Percentiles rank a stretch among this genome's conserved stretches.
These are phyloP conservation scores for Cirrhinus mrigala DNA, from an alignment of 2,797 vertebrate genomes.

Conservation along the genomic window DNA sequence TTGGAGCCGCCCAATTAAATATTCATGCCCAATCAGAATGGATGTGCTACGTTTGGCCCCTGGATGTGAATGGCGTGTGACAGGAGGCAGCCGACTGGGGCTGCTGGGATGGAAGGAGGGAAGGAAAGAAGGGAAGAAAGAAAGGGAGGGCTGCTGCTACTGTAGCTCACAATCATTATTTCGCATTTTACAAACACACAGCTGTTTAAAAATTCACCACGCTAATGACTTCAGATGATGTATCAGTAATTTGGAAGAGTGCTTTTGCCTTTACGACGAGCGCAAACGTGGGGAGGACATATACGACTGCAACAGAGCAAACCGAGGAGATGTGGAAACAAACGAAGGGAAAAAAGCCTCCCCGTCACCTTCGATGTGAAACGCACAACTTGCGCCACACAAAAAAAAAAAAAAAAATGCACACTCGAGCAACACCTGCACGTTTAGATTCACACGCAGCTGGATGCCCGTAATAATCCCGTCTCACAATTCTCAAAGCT, in stretches of 20 bases:
- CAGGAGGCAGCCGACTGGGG: slow-evolving; percentile 42
- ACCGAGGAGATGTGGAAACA: neutral
- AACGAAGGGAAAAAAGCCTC: neutral
- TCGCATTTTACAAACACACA: slow-evolving; percentile 82
- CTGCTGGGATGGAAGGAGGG: slow-evolving; percentile 20
- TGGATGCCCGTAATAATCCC: slow-evolving; percentile 86
- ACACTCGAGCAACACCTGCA: slow-evolving; percentile 26
- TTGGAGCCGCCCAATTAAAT: slow-evolving; percentile 75
- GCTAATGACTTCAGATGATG: slow-evolving; percentile 62
- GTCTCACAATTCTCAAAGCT: slow-evolving; percentile 84
- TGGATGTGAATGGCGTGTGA: slow-evolving; percentile 55
- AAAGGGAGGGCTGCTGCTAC: slow-evolving; percentile 67
- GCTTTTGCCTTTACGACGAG: slow-evolving; percentile 51
- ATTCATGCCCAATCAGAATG: slow-evolving; percentile 76
- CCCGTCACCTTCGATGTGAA: neutral
- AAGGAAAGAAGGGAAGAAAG: neutral
- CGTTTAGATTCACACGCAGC: slow-evolving; percentile 65
- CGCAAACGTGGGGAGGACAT: neutral
- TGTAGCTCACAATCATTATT: slow-evolving; percentile 80
- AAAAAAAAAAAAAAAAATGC: slow-evolving; percentile 13
- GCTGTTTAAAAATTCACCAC: slow-evolving; percentile 76
- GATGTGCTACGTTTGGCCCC: slow-evolving; percentile 67
- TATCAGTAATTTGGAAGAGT: slow-evolving; percentile 57
- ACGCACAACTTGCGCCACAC: neutral
- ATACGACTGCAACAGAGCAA: neutral